phyloP scores from a whole-genome alignment of 2,797 vertebrate species.

The Graptemys geographica region DNA sequence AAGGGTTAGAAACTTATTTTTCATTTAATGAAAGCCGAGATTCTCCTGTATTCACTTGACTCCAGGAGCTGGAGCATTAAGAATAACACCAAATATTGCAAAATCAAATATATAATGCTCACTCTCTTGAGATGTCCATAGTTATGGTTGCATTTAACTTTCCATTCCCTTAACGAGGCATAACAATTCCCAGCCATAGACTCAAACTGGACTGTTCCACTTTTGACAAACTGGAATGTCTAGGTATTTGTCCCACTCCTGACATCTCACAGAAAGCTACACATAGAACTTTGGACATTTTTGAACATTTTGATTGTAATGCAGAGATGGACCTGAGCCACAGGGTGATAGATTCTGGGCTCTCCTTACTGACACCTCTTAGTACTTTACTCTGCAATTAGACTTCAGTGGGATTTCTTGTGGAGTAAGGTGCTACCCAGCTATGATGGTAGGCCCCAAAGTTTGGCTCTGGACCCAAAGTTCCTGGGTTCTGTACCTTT shows the following conservation, averaged over 20 bases:
- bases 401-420: background rate
- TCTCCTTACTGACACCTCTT: background rate
- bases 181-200: background rate
- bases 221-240: background rate
- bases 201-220: accelerated
- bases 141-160: background rate
- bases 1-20: background rate
- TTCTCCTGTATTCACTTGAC: background rate
- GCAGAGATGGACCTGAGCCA: accelerated
- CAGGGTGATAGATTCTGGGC: background rate
- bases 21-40: background rate
- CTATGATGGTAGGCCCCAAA: background rate
- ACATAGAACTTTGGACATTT: background rate
- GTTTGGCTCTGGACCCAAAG: background rate
- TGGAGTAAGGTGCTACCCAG: background rate
- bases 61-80: background rate
- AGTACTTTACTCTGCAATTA: background rate
- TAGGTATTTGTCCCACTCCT: background rate
- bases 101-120: background rate
- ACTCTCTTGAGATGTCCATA: background rate
- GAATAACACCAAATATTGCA: background rate
- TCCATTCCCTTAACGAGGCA: background rate
- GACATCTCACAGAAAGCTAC: background rate
- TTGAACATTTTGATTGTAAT: accelerated
- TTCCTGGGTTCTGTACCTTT: background rate